Conservation (phyloP, 2,888 invertebrate genomes). For the Entomobrya proxima region DNA sequence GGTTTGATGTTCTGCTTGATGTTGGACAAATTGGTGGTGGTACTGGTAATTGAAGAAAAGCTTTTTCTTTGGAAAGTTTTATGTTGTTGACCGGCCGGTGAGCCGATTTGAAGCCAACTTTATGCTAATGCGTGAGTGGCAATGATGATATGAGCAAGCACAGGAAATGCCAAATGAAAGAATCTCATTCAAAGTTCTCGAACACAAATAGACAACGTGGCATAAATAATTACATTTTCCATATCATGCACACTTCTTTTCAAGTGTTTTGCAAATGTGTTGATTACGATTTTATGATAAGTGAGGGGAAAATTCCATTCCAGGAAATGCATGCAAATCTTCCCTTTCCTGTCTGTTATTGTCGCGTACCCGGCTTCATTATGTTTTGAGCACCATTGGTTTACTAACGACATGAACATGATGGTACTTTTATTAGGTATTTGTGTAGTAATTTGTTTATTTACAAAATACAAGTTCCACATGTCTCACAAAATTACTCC, state of each 20-base stretch:
- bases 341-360: background rate
- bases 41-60: background rate
- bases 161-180: slow-evolving; percentile 36
- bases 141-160: slow-evolving; percentile 23
- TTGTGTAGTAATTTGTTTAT: no score
- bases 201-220: background rate
- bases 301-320: slow-evolving; percentile 38
- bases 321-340: slow-evolving; percentile 56
- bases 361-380: background rate
- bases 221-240: slow-evolving; percentile 10
- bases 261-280: slow-evolving; percentile 37
- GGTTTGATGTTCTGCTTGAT: background rate
- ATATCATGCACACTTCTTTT: slow-evolving; percentile 12
- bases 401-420: background rate
- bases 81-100: background rate
- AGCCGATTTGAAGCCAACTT: background rate
- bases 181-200: slow-evolving; percentile 15
- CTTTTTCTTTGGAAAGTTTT: background rate
- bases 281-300: background rate
- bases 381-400: background rate
- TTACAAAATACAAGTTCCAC: no score
- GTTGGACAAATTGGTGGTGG: background rate
- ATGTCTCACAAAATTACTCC: background rate
- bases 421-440: no score
- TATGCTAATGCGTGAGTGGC: slow-evolving; percentile 2